Conservation (phyloP, 1,140 invertebrate genomes). For the Plodia interpunctella region DNA sequence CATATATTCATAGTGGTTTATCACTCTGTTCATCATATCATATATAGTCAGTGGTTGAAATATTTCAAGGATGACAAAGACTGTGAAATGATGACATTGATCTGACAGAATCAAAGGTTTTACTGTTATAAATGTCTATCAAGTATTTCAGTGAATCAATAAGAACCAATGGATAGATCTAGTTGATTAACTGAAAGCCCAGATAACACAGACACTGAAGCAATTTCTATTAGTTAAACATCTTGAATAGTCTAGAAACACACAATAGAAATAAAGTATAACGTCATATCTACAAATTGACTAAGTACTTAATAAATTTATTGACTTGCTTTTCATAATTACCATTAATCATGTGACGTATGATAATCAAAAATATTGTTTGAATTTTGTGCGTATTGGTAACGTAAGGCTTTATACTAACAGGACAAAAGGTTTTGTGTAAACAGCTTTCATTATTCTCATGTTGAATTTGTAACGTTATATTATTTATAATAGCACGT, state of each 20-base stretch:
- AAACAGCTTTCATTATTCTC: constrained; percentile 27
- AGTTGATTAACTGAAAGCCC: too few relatives aligned
- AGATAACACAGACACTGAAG: too few relatives aligned
- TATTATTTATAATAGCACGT: constrained; percentile 25
- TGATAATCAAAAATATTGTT: background rate
- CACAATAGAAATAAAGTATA: background rate
- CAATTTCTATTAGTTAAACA: too few relatives aligned
- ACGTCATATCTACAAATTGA: background rate
- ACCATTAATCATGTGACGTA: constrained; percentile 7
- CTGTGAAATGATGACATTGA: too few relatives aligned
- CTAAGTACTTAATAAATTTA: background rate
- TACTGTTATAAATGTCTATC: too few relatives aligned
- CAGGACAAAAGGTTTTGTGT: constrained; percentile 29
- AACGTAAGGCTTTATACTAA: background rate
- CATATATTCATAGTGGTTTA: too few relatives aligned
- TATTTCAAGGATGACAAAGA: too few relatives aligned
- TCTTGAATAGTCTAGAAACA: background rate
- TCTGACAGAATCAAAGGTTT: too few relatives aligned
- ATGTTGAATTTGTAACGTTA: constrained; percentile 24
- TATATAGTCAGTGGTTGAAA: too few relatives aligned
- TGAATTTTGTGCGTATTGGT: background rate
- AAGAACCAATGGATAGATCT: too few relatives aligned
- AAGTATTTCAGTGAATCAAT: too few relatives aligned
- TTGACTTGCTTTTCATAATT: background rate
- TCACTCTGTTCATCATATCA: too few relatives aligned